These are phyloP conservation scores for Oreotrochilus melanogaster DNA, from an alignment of 2,113 vertebrate species.

Conservation along the genomic window DNA sequence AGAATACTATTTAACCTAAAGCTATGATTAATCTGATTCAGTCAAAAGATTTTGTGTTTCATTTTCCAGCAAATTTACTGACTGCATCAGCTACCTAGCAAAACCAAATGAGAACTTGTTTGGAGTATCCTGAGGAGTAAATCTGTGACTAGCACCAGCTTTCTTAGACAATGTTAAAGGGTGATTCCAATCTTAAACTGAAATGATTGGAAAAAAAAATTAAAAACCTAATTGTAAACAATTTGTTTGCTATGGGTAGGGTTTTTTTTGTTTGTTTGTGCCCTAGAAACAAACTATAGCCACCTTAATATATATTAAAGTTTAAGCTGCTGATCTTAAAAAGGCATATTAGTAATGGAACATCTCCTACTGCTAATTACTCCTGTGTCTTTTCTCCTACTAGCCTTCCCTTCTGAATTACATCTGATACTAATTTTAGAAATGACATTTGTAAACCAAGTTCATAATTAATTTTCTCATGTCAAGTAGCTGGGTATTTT, in stretches of 20 bases:
- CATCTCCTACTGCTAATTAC: constrained; percentile 3
- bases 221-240: not conserved
- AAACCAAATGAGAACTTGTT: not conserved
- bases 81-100: not conserved
- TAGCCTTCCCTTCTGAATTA: not conserved
- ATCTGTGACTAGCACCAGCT: not conserved
- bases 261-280: not conserved
- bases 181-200: not conserved
- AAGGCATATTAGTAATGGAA: not conserved
- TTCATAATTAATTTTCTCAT: not conserved
- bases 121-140: not conserved
- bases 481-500: not conserved
- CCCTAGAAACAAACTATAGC: not conserved
- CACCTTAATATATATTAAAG: not conserved
- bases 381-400: not conserved
- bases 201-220: not conserved
- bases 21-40: not conserved
- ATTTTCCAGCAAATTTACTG: not conserved
- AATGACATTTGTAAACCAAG: constrained; percentile 13
- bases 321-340: not conserved
- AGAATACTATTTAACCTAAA: not conserved
- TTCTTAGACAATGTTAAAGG: not conserved
- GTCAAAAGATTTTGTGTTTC: not conserved
- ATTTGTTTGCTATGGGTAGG: not conserved
- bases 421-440: not conserved